Percentiles rank a stretch among this genome's conserved stretches.
Conservation (phyloP, 2,113 vertebrate genomes). For the Dasypus novemcinctus region DNA sequence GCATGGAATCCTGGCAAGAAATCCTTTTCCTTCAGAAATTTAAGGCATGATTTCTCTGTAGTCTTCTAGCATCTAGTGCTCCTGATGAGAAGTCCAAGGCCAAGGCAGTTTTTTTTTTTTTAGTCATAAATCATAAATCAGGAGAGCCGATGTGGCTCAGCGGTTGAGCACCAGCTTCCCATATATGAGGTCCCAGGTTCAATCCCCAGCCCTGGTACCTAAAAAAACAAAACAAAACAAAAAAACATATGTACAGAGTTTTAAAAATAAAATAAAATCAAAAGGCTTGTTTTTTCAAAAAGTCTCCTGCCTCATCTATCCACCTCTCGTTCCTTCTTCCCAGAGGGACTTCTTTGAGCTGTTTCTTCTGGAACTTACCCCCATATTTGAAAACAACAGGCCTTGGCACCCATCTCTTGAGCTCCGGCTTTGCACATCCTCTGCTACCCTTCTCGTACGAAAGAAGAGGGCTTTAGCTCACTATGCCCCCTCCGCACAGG, state of each 20-base stretch:
- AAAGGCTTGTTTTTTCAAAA: background rate
- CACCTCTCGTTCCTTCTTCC: background rate
- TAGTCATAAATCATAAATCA: too few species aligned
- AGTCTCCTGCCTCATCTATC: background rate
- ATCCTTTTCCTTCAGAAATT: background rate
- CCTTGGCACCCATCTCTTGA: fast-evolving
- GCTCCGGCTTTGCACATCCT: fast-evolving
- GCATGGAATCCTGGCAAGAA: background rate
- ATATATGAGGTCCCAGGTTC: too few species aligned
- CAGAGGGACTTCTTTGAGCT: background rate
- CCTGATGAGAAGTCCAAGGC: background rate
- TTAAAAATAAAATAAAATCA: background rate
- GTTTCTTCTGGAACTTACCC: background rate
- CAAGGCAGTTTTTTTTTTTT: background rate
- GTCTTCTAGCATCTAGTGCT: background rate
- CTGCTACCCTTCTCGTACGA: background rate
- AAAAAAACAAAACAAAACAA: too few species aligned
- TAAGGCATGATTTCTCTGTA: background rate
- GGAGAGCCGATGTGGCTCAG: too few species aligned
- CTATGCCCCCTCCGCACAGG: fast-evolving
- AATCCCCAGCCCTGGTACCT: too few species aligned
- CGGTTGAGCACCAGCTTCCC: too few species aligned
- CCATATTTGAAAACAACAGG: background rate
- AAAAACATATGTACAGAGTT: background rate
- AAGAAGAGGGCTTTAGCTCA: too few species aligned